Evolutionary conservation across 35 echinoderm and acorn worm species (phyloP).

Genomic region (Apostichopus parvimensis): DNA sequence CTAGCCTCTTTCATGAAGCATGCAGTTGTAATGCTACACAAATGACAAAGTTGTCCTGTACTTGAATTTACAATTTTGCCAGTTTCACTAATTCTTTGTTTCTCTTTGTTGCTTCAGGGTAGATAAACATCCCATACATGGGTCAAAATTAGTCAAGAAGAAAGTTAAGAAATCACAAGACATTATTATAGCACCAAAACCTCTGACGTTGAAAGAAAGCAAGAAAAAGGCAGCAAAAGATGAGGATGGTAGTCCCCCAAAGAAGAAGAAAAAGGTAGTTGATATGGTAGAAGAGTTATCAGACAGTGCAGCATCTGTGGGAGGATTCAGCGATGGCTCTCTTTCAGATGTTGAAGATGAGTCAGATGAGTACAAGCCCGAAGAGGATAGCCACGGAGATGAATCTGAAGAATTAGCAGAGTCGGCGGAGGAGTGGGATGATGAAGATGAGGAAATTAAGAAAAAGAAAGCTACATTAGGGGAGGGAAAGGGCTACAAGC

Average conservation of each 20-base stretch:
- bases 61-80: no score
- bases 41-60: no score
- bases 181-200: not conserved
- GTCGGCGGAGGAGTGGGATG: not conserved
- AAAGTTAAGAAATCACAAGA: not conserved
- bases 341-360: not conserved
- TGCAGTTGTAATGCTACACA: no score
- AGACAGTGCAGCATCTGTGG: not conserved
- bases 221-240: not conserved
- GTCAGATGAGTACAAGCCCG: constrained; percentile 25
- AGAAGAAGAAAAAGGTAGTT: not conserved
- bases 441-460: not conserved
- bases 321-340: not conserved
- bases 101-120: not conserved
- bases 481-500: not conserved
- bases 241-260: not conserved
- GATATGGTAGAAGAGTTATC: not conserved
- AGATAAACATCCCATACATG: not conserved
- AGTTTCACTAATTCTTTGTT: no score
- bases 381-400: constrained; percentile 3
- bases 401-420: not conserved
- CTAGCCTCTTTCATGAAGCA: no score
- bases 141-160: not conserved
- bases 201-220: not conserved
- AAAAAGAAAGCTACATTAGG: not conserved